Evolutionary conservation across 2,888 invertebrate species (phyloP).

Genomic region (Boloria selene): DNA sequence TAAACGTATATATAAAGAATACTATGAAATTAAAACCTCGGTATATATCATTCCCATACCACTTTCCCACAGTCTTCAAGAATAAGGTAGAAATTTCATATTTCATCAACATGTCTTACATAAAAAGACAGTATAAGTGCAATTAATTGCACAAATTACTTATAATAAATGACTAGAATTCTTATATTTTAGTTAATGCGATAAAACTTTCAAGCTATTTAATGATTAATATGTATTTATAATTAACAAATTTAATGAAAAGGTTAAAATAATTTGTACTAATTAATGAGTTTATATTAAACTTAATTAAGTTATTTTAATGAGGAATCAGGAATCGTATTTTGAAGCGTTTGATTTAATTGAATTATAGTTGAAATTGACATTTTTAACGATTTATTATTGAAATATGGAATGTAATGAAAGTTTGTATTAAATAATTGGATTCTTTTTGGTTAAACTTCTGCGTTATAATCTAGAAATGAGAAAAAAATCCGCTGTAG

Average conservation of each 20-base stretch:
- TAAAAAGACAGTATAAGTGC: background rate
- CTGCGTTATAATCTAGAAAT: too few species aligned
- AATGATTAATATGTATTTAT: background rate
- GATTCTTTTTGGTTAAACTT: too few species aligned
- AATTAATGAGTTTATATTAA: background rate
- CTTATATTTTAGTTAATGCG: background rate
- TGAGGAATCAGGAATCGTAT: constrained; percentile 20
- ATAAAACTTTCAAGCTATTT: background rate
- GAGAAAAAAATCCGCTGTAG: too few species aligned
- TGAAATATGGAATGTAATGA: background rate
- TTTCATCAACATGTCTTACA: too few species aligned
- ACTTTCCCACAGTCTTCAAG: too few species aligned
- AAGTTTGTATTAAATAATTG: too few species aligned
- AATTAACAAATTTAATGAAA: background rate
- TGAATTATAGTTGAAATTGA: constrained; percentile 13
- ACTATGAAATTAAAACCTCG: too few species aligned
- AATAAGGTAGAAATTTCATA: too few species aligned
- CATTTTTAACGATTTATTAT: background rate
- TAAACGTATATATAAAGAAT: too few species aligned
- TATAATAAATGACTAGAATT: background rate
- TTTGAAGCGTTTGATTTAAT: constrained; percentile 4
- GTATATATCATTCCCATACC: too few species aligned
- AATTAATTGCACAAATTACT: background rate
- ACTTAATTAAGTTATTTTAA: constrained; percentile 13
- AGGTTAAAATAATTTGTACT: constrained; percentile 9